phyloP scores from a whole-genome alignment of 1,140 invertebrate genomes.

The Heliconius hermathena region DNA sequence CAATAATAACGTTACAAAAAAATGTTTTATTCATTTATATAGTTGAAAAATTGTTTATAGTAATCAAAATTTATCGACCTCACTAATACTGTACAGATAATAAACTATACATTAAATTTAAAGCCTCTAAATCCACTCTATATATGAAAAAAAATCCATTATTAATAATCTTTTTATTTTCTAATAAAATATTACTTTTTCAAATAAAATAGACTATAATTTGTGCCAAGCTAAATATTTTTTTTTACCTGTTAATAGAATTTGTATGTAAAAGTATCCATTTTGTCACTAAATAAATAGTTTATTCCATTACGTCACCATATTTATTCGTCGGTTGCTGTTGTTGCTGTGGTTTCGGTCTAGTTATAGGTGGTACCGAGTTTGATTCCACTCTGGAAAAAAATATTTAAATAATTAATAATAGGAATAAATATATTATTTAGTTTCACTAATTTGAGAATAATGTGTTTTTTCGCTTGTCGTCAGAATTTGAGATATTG shows the following conservation, averaged over 20 bases:
- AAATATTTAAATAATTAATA: no score
- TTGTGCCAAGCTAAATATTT: not conserved
- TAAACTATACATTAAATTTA: no score
- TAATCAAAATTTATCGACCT: no score
- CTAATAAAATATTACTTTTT: not conserved
- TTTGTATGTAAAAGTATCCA: conserved; percentile 1
- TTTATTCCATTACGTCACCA: conserved; percentile 65
- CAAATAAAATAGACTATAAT: not conserved
- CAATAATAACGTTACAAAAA: no score
- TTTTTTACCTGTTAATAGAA: not conserved
- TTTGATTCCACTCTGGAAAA: conserved; percentile 56
- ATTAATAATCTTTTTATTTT: not conserved
- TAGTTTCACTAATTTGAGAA: no score
- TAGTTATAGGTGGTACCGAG: conserved; percentile 41
- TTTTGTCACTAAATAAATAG: not conserved
- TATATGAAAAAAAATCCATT: not conserved
- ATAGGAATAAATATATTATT: no score
- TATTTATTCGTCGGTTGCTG: conserved; percentile 64
- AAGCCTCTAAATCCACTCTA: no score
- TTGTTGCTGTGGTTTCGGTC: conserved; percentile 32
- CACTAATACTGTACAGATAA: no score
- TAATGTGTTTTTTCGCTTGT: no score
- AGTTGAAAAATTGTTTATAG: no score
- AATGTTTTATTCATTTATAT: no score
- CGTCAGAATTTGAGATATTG: no score